Percentiles rank a stretch among this genome's conserved stretches.
Conservation (phyloP, 2,113 vertebrate species). For the Nesogale talazaci region DNA sequence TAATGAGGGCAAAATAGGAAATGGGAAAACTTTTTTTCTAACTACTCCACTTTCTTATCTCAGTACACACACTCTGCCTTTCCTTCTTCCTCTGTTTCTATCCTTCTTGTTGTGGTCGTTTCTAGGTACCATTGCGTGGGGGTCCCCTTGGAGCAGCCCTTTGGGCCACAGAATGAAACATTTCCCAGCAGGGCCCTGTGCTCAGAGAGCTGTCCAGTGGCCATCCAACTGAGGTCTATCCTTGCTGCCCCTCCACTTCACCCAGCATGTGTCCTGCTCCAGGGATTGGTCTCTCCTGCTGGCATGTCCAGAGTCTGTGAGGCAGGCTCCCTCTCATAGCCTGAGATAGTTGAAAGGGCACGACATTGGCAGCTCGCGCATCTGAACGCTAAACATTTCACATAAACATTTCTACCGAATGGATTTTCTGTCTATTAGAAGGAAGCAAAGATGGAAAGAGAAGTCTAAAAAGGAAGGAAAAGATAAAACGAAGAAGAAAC, state of each 20-base stretch:
- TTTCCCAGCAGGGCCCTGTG: no score
- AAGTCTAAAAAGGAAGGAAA: fast-evolving
- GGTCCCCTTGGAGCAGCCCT: no score
- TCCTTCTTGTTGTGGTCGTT: background rate
- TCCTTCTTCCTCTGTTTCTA: background rate
- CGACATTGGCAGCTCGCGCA: background rate
- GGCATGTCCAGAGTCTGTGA: no score
- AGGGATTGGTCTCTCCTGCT: no score
- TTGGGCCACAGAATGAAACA: no score
- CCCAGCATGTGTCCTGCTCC: no score
- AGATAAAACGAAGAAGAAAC: background rate
- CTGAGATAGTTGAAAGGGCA: background rate
- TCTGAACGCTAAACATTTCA: slow-evolving; percentile 32
- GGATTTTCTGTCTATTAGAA: slow-evolving; percentile 26
- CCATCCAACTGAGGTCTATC: no score
- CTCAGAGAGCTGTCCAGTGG: no score
- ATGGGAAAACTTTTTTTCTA: background rate
- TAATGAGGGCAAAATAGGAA: background rate
- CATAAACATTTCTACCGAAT: background rate
- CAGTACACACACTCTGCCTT: background rate
- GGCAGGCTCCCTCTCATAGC: background rate
- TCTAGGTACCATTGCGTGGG: no score
- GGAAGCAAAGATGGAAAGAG: background rate
- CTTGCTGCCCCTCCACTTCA: no score
- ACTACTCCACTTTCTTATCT: background rate